Evolutionary conservation across 2,888 invertebrate genomes (phyloP), one percentile per base, ranked within the genome.

Genomic region (Ectemnius cavifrons): DNA sequence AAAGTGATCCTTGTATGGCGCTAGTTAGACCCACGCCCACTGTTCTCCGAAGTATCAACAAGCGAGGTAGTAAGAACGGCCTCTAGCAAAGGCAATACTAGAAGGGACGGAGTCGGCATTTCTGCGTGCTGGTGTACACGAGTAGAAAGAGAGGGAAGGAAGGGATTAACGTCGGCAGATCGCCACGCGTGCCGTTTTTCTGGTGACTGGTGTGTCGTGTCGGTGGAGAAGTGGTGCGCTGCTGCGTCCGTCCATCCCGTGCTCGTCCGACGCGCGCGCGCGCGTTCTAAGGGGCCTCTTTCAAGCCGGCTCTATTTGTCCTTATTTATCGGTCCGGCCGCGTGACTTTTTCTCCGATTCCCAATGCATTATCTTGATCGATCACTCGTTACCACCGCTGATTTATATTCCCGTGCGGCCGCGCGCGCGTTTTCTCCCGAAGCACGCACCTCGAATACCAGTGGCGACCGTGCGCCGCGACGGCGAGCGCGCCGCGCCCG

Each of bases 291-390:
- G 11, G 37, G 37, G 37, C 37, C 37, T 81, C 79, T 73, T 71
- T 73, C 81, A 63, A 61, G 57, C 66, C 37, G 70, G 69, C 75
- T 73, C 75, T 80, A 78, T 82, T 80, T 82, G 82, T 82, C 80
- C 78, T 82, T 82, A 82, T 82, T 82, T 82, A 82, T 82, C 82
- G 78, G 70, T 68, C 81, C 67, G 81, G 77, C 75, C 71, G 71
- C 73, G 67, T 71, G 64, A 73, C 67, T 82, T 80, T 82, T 82
- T 82, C 82, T 73, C 63, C 82, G 73, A 82, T 82, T 78, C 73
- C 74, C 80, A 73, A 81, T 84, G 78, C 77, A 80, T 82, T 82
- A 77, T 78, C 83, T 84, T 82, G 84, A 84, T 84, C 84, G 84
- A 84, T 84, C 79, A 83, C 83, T 77, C 77, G 82, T 78, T 83